phyloP scores from a whole-genome alignment of 2,797 vertebrate genomes.

The Lepidocolaptes lacrymiger region DNA sequence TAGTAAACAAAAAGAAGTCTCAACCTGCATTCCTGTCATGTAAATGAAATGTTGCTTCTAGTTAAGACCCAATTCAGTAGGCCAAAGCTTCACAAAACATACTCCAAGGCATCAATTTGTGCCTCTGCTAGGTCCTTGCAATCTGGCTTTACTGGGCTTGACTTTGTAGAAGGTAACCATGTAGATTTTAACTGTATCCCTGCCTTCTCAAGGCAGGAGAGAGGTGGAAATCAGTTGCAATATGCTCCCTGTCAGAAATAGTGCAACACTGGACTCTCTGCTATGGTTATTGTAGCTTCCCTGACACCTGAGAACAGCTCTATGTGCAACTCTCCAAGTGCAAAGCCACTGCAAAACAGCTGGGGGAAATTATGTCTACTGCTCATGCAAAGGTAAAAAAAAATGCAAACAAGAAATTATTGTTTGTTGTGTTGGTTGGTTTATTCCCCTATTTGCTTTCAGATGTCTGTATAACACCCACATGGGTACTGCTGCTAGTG shows the following conservation, averaged over 20 bases:
- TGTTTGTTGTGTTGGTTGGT: fast-evolving
- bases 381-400: neutral
- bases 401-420: neutral
- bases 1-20: neutral
- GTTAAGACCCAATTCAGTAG: neutral
- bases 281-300: neutral
- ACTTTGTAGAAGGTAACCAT: neutral
- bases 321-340: fast-evolving
- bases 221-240: neutral
- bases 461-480: fast-evolving
- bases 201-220: neutral
- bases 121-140: neutral
- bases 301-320: neutral
- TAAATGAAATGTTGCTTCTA: neutral
- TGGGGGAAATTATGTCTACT: neutral
- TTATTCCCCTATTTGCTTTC: neutral
- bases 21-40: neutral
- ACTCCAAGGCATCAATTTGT: neutral
- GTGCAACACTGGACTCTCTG: neutral
- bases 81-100: neutral
- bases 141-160: neutral
- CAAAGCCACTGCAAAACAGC: neutral
- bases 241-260: neutral
- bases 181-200: neutral
- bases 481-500: fast-evolving